These are phyloP conservation scores for Panzeria rudis DNA, from an alignment of 2,888 invertebrate species.

Conservation along the genomic window DNA sequence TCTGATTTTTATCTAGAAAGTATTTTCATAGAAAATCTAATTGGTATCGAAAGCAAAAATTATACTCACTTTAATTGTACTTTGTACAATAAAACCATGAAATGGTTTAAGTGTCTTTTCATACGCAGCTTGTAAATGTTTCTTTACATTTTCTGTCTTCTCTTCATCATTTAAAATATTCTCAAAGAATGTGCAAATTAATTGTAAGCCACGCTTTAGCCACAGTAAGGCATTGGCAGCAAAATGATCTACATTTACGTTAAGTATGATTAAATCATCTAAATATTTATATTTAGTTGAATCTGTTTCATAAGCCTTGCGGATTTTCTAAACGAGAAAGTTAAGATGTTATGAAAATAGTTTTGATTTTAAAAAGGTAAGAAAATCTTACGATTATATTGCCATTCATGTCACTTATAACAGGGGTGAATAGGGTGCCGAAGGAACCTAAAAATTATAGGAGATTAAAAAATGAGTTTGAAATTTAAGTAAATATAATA, in stretches of 20 bases:
- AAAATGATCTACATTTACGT: constrained; percentile 85
- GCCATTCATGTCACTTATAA: constrained; percentile 90
- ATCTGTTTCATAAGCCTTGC: constrained; percentile 85
- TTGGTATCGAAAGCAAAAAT: background rate
- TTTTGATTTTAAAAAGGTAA: background rate
- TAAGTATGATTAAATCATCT: constrained; percentile 88
- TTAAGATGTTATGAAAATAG: background rate
- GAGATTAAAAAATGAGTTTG: background rate
- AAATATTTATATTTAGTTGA: constrained; percentile 85
- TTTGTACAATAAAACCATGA: constrained; percentile 91
- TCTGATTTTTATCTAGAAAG: background rate
- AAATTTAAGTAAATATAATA: background rate
- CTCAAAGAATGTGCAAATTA: constrained; percentile 82
- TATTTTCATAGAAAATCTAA: background rate
- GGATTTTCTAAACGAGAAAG: constrained; percentile 86
- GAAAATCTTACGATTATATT: constrained; percentile 87
- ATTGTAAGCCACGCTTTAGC: constrained; percentile 86
- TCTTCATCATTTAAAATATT: constrained; percentile 81
- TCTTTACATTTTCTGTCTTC: constrained; percentile 85
- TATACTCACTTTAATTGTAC: constrained; percentile 87
- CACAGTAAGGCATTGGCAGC: constrained; percentile 89
- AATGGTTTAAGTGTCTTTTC: constrained; percentile 88
- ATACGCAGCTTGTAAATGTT: constrained; percentile 88
- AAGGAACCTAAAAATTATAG: constrained; percentile 86
- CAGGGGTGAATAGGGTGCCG: constrained; percentile 89